Evolutionary conservation across 1,140 invertebrate genomes (phyloP).

Genomic region (Pachypeltis micranthus): DNA sequence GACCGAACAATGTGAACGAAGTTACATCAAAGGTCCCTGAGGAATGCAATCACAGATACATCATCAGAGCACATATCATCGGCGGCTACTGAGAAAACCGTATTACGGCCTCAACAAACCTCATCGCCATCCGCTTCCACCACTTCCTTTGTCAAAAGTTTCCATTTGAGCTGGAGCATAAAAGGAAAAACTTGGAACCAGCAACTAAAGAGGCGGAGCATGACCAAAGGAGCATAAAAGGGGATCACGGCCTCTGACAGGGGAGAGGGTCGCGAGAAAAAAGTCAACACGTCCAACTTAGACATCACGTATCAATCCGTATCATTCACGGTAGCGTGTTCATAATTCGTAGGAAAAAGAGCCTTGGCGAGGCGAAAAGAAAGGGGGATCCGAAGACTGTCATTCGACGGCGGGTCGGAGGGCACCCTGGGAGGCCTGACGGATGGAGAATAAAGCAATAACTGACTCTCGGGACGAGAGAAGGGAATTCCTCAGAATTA

Average conservation of each 20-base stretch:
- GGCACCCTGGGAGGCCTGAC: neutral
- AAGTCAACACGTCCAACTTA: conserved; percentile 5
- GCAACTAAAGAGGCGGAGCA: neutral
- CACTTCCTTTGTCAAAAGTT: neutral
- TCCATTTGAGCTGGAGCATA: neutral
- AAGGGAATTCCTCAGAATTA: too few relatives aligned
- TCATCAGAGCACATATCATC: too few relatives aligned
- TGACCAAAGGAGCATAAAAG: neutral
- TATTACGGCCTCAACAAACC: neutral
- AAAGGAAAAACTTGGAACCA: conserved; percentile 1
- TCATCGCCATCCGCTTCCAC: neutral
- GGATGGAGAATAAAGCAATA: too few relatives aligned
- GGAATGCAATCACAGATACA: too few relatives aligned
- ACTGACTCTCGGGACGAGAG: too few relatives aligned
- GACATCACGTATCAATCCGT: conserved; percentile 3
- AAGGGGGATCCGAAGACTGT: too few relatives aligned
- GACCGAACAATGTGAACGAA: too few relatives aligned
- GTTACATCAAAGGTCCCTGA: too few relatives aligned
- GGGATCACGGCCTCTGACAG: neutral
- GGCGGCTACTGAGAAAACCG: too few relatives aligned
- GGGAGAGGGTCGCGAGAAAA: neutral
- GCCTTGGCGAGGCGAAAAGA: neutral
- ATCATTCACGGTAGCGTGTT: conserved; percentile 1
- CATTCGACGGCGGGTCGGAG: too few relatives aligned
- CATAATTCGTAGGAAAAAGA: neutral